These are phyloP conservation scores for Beris morrisii DNA, from an alignment of 2,888 invertebrate genomes.

Conservation along the genomic window DNA sequence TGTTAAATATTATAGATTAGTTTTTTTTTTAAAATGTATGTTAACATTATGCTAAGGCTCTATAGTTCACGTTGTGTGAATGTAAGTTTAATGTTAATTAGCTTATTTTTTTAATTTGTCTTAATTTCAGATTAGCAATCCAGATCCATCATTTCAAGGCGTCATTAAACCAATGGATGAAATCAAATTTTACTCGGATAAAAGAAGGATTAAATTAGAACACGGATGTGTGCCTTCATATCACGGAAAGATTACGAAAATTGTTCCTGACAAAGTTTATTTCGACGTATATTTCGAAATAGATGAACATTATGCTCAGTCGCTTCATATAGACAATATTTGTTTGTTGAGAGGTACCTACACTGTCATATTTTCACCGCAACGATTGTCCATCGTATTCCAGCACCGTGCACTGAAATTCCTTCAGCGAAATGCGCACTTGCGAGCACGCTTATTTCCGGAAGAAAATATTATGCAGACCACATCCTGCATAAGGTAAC, in stretches of 20 bases:
- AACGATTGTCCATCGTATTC: slow-evolving; percentile 46
- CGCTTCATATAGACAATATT: neutral
- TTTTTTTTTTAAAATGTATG: no score
- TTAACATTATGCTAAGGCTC: no score
- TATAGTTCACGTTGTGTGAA: no score
- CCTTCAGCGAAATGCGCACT: slow-evolving; percentile 33
- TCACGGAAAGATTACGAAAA: neutral
- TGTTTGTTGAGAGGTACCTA: slow-evolving; percentile 13
- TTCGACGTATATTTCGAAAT: slow-evolving; percentile 26
- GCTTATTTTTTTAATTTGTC: no score
- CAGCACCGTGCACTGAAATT: slow-evolving; percentile 48
- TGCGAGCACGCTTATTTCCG: slow-evolving; percentile 31
- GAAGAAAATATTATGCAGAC: slow-evolving; percentile 3
- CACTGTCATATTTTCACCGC: slow-evolving; percentile 46
- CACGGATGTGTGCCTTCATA: no score
- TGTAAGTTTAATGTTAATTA: no score
- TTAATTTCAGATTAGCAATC: no score
- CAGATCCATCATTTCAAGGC: no score
- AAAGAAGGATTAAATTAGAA: no score
- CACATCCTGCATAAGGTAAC: slow-evolving; percentile 22
- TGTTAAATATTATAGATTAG: no score
- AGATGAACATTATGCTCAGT: neutral
- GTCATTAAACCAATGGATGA: no score
- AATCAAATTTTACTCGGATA: no score
- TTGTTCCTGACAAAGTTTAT: slow-evolving; percentile 21